Base-by-base conservation (phyloP, 2,888 invertebrate genomes). In the Latheticus oryzae region DNA sequence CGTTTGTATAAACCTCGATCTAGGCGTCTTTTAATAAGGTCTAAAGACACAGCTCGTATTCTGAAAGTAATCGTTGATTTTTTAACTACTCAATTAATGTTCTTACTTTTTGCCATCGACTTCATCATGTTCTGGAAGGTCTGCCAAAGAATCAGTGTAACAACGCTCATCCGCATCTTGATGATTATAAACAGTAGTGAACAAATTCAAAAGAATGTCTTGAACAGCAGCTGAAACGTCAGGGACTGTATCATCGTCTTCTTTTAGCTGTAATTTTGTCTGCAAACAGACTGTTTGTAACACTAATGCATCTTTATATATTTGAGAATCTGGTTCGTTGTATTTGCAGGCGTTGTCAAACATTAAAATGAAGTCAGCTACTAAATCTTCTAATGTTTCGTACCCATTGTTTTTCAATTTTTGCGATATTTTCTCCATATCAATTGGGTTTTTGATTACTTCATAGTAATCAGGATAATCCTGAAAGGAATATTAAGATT, bases 391-490 rank as follows among this genome's bases (percentile, higher is more conserved):
- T 13, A 97, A 83, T 11, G 85, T 87, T 38, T 88, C 88, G 74
- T 97, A 97, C 0, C 79, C 79, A 55, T 83, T 85, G 60, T 86
- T 87, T 77, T 92, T 93, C 17, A 94, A 79, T 71, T 93, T 93
- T 51, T 91, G 90, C 0, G 92, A 90, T 56, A 99, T 96, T 73
- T 89, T 89, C 73, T 96, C 95, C 88, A 99, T 88, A 76, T 98
- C 97, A 73, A 99, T 94, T 0, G 99, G 98, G 66, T 90, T 91
- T 72, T 94, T 95, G 50, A 99, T 98, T 0, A 97, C 89, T 75
- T 97, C 96, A 74, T 97, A 98, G 78, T 99, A 99, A 74, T 96
- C 95, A 0, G 98, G 97, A 79, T 97, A 97, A 73, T 97, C 93
- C 78, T 87, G 79, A 28, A 76, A 69, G 45, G n/a, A 2, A 32